Evolutionary conservation across 2,888 invertebrate genomes (phyloP), one percentile per base, ranked within the genome.

Genomic region (Diachrysia chrysitis): DNA sequence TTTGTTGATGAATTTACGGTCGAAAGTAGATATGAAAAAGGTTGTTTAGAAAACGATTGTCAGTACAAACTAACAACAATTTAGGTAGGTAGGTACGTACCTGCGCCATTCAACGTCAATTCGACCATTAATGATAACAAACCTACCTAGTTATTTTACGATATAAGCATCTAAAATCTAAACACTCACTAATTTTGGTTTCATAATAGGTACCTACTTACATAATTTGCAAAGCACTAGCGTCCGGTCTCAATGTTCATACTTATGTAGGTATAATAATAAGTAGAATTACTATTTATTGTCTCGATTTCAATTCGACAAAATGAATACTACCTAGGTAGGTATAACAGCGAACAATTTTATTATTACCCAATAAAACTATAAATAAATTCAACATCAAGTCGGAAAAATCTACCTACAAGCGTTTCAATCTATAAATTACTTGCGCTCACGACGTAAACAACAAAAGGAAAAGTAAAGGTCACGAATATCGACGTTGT

Each of bases 381-480:
- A 16, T n/a, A 59, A 62, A 25, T 14, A 62, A 58, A 48, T 17
- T 19, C 35, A 37, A 23, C 21, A 32, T 19, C 10, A 59, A 37
- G 23, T 57, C 46, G 29, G 35, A 48, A 46, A 62, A 53, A 42
- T 57, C n/a, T n/a, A n/a, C n/a, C 25, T 56, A 59, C 51, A 63
- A 61, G 53, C 51, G 21, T 32, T 59, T 56, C 37, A 56, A 71
- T 63, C 59, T 29, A 46, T 65, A 69, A 14, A 14, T 21, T 35
- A 62, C 55, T 37, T 53, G 53, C 17, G 60, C 46, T 63, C 58
- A 64, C 63, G 65, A 61, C 12, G 63, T 73, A 63, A 66, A 70
- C 57, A 76, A 66, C 54, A 73, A 79, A 76, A 78, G 71, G 63
- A 63, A 79, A 79, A 80, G 80, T 79, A 69, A 71, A 74, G 59